These are phyloP conservation scores for Aurelia coerulea DNA, from an alignment of 30 jellyfish, hydroid and myxozoan species.

Conservation along the genomic window DNA sequence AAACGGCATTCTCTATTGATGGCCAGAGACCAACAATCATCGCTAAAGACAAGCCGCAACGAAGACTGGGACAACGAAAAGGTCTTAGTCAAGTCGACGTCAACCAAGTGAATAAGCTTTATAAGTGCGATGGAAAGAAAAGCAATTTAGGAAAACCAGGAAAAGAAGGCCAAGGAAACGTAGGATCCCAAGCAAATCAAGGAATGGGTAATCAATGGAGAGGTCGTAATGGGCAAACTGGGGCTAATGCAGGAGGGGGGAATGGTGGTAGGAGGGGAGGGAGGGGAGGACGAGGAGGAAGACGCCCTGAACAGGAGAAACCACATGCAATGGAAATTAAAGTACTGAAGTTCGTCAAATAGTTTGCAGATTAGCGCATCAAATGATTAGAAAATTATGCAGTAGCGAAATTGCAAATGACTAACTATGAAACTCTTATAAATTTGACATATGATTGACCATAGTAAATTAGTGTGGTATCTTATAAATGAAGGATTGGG, in stretches of 20 bases:
- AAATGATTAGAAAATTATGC: too few species aligned
- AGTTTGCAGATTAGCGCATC: too few species aligned
- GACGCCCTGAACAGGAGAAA: not conserved
- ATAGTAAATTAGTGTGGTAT: too few species aligned
- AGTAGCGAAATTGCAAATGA: too few species aligned
- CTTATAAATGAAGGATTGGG: too few species aligned
- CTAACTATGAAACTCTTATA: too few species aligned
- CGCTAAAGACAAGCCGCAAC: not conserved
- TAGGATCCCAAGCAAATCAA: not conserved
- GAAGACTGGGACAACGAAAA: constrained; percentile 16
- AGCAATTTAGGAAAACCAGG: not conserved
- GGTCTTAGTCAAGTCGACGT: constrained; percentile 1
- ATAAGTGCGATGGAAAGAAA: constrained; percentile 1
- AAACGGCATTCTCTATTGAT: constrained; percentile 19
- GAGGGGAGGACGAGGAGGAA: not conserved
- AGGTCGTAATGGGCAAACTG: not conserved
- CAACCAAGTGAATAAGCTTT: not conserved
- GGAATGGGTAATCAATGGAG: not conserved
- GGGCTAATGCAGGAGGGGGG: not conserved
- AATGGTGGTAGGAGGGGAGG: not conserved
- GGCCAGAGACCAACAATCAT: not conserved
- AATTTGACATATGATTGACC: too few species aligned
- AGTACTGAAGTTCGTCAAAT: not conserved
- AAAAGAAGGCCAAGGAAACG: not conserved
- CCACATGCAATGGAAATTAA: not conserved